phyloP scores from a whole-genome alignment of 2,888 invertebrate species.

The Drosophila ezoana region DNA sequence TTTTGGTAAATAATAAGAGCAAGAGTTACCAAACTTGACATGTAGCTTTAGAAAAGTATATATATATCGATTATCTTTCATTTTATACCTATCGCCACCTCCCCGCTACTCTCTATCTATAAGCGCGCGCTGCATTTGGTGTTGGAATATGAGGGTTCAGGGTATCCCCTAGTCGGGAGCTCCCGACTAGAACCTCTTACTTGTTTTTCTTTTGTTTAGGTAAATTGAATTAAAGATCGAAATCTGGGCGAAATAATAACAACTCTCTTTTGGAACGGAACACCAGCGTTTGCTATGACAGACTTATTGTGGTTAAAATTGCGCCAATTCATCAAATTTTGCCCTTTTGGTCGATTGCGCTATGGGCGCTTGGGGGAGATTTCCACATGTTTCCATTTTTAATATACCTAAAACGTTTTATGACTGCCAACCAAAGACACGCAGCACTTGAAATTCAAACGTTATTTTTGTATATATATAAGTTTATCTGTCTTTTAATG shows the following conservation, averaged over 20 bases:
- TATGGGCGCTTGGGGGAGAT: slow-evolving; percentile 15
- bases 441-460: slow-evolving; percentile 64
- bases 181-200: too few relatives aligned
- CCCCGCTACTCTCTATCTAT: too few relatives aligned
- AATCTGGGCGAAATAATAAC: neutral
- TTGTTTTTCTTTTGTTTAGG: too few relatives aligned
- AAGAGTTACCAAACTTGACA: too few relatives aligned
- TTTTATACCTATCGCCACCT: too few relatives aligned
- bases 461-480: slow-evolving; percentile 19
- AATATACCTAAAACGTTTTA: slow-evolving; percentile 71
- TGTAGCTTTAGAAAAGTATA: too few relatives aligned
- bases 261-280: slow-evolving; percentile 18
- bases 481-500: slow-evolving; percentile 49
- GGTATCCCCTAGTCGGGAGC: too few relatives aligned
- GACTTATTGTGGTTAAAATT: slow-evolving; percentile 59
- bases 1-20: too few relatives aligned
- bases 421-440: slow-evolving; percentile 58
- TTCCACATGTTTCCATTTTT: slow-evolving; percentile 60
- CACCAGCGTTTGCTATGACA: slow-evolving; percentile 10
- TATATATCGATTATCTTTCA: too few relatives aligned
- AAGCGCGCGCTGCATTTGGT: too few relatives aligned
- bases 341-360: slow-evolving; percentile 30
- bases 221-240: too few relatives aligned
- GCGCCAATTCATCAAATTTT: slow-evolving; percentile 65
- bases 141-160: too few relatives aligned